These are phyloP conservation scores for Amphilophus citrinellus DNA, from an alignment of 2,113 vertebrate genomes.

Conservation along the genomic window DNA sequence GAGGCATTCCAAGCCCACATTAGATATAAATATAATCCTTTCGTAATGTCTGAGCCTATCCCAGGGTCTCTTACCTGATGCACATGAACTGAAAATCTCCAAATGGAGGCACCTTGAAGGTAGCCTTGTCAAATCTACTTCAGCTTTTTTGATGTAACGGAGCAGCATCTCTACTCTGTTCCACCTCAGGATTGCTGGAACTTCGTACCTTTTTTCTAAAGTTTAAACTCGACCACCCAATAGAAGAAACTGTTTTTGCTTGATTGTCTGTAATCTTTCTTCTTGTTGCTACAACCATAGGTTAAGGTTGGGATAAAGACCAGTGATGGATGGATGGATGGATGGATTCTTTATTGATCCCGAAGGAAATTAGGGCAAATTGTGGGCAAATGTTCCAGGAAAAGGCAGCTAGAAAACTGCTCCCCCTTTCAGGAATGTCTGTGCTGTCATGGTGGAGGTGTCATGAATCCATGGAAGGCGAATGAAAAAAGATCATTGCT, in stretches of 20 bases:
- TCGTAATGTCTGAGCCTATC: not conserved
- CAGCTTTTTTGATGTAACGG: not conserved
- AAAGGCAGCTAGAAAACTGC: not conserved
- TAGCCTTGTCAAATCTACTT: slow-evolving; percentile 2
- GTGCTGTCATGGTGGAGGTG: not conserved
- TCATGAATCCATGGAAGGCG: not conserved
- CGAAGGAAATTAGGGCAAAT: too few relatives aligned
- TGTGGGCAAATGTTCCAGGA: not conserved
- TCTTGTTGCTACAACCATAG: too few relatives aligned
- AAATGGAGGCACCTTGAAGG: not conserved
- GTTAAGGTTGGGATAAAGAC: not conserved
- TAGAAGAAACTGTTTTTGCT: not conserved
- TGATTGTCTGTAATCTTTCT: not conserved
- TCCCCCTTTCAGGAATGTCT: not conserved
- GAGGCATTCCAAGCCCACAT: slow-evolving; percentile 18
- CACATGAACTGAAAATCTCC: not conserved
- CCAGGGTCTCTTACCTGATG: not conserved
- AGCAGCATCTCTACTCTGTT: not conserved
- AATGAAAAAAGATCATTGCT: not conserved
- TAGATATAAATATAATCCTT: slow-evolving; percentile 14
- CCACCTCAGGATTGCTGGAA: not conserved
- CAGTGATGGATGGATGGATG: not conserved
- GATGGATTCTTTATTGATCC: too few relatives aligned
- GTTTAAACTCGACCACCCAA: not conserved
- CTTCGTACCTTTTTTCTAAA: not conserved